Evolutionary conservation across 1,140 invertebrate genomes (phyloP).

Genomic region (Gryon sp.): DNA sequence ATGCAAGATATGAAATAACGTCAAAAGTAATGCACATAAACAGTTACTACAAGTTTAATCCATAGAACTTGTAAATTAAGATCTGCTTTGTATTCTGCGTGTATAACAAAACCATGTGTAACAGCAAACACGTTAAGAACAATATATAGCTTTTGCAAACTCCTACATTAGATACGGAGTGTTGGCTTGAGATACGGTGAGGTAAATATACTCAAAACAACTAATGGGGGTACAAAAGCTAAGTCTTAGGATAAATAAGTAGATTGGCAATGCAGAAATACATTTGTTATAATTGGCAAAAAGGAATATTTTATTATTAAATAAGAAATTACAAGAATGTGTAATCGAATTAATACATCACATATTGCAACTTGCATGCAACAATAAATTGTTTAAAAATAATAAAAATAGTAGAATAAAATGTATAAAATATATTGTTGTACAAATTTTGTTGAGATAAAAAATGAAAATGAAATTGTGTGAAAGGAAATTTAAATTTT

Average conservation of each 20-base stretch:
- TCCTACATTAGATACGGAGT: constrained; percentile 56
- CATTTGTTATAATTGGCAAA: no score
- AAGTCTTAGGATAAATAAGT: constrained; percentile 49
- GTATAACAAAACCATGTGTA: constrained; percentile 40
- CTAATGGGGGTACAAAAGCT: constrained; percentile 54
- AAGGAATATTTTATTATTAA: no score
- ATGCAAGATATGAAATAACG: constrained; percentile 16
- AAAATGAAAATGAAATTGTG: no score
- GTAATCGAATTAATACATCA: no score
- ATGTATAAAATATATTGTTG: no score
- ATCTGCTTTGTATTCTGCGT: constrained; percentile 42
- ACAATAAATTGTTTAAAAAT: no score
- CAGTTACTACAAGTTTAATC: constrained; percentile 25
- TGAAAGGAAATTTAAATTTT: no score
- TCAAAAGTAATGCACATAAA: constrained; percentile 12
- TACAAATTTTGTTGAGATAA: no score
- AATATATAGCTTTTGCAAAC: constrained; percentile 58
- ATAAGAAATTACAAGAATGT: no score
- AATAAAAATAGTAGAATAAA: no score
- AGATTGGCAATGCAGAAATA: background rate
- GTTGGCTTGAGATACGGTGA: constrained; percentile 48
- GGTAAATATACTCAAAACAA: constrained; percentile 52
- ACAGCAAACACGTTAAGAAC: constrained; percentile 45
- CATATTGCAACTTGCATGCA: no score
- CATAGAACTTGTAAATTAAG: constrained; percentile 48